A percentile compares a stretch with the other conserved stretches of the same genome.
Conservation (phyloP, 2,888 invertebrate genomes). For the Altica lythri region DNA sequence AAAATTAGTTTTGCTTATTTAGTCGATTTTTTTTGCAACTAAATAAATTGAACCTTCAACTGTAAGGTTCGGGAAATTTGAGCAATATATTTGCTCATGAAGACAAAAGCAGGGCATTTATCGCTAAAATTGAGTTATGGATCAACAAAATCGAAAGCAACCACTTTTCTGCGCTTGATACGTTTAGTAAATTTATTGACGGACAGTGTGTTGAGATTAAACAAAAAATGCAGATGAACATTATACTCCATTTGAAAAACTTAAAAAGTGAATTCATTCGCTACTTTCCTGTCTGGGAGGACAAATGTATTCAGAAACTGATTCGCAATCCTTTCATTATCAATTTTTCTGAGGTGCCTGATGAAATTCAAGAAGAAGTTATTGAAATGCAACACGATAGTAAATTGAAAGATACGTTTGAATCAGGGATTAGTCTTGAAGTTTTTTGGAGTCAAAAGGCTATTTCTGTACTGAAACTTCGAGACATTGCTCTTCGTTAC, state of each 20-base stretch:
- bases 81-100: constrained; percentile 20
- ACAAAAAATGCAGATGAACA: background rate
- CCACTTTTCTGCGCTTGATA: no score
- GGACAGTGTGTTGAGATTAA: background rate
- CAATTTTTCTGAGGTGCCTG: no score
- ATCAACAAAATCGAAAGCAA: background rate
- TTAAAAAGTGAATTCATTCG: constrained; percentile 2
- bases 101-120: constrained; percentile 15
- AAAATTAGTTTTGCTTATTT: no score
- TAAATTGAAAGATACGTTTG: no score
- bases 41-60: constrained; percentile 22
- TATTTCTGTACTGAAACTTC: no score
- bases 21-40: constrained; percentile 23
- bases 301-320: no score
- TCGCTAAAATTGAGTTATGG: constrained; percentile 10
- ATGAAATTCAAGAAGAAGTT: no score
- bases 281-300: constrained; percentile 3
- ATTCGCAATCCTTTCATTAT: no score
- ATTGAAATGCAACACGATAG: no score
- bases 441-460: background rate
- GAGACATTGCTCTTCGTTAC: no score
- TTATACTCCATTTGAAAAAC: background rate
- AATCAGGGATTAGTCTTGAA: background rate
- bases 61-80: constrained; percentile 15
- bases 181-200: background rate